A percentile compares a stretch with the other conserved stretches of the same genome.
Evolutionary conservation across 1,140 invertebrate species (phyloP).

Genomic region (Cecropterus lyciades): DNA sequence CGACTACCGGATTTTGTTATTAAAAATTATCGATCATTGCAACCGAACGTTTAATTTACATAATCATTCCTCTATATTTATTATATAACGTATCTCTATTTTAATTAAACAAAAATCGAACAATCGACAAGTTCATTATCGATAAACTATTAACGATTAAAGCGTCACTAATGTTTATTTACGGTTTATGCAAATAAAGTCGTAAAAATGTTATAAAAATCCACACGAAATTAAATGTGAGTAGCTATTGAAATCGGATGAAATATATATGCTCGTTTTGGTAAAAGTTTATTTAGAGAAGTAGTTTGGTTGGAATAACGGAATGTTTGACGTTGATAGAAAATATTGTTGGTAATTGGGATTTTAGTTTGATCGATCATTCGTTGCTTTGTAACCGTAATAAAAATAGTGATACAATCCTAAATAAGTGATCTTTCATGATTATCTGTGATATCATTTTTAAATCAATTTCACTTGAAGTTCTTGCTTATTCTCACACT

Average conservation of each 20-base stretch:
- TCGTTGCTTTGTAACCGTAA: slow-evolving; percentile 10
- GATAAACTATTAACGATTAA: slow-evolving; percentile 43
- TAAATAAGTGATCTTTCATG: slow-evolving; percentile 5
- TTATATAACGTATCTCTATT: slow-evolving; percentile 19
- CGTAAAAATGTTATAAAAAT: slow-evolving; percentile 44
- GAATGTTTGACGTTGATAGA: slow-evolving; percentile 4
- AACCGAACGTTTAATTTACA: slow-evolving; percentile 32
- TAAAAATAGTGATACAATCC: slow-evolving; percentile 6
- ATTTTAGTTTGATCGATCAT: slow-evolving; percentile 14
- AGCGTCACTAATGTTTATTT: slow-evolving; percentile 51
- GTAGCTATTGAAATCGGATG: slow-evolving; percentile 13
- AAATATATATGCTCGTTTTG: not conserved
- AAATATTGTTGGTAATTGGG: slow-evolving; percentile 20
- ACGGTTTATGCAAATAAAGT: slow-evolving; percentile 53
- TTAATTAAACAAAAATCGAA: slow-evolving; percentile 40
- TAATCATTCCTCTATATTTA: slow-evolving; percentile 18
- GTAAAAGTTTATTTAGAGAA: not conserved
- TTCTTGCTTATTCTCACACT: not conserved
- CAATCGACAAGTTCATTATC: slow-evolving; percentile 43
- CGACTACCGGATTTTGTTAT: slow-evolving; percentile 49
- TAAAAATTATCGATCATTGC: slow-evolving; percentile 37
- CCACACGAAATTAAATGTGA: slow-evolving; percentile 44
- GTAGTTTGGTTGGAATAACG: slow-evolving; percentile 16
- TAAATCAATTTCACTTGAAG: not conserved
- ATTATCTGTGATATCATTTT: slow-evolving; percentile 1